Base-by-base conservation (phyloP, 2,113 vertebrate genomes). In the Acanthisitta chloris region DNA sequence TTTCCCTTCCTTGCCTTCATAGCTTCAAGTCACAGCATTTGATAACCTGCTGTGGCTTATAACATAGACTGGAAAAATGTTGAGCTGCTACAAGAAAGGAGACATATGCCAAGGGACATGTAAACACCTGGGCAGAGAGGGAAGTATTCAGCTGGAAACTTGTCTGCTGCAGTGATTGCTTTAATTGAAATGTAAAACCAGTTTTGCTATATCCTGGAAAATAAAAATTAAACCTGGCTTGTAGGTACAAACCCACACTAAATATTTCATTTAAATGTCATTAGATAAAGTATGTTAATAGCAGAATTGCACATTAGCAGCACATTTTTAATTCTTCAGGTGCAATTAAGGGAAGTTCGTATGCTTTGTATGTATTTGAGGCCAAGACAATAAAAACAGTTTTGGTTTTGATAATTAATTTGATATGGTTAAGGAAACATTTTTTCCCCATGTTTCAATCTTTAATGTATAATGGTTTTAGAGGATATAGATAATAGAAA, bases 321-420 rank as follows among this genome's bases (percentile, higher is more conserved):
- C 80, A 85, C 20, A 91, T 43, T 76, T 89, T 65, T 83, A 80
- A 90, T 96, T 93, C 46, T 29, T 94, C 2, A 8, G 86, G 51
- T 80, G 85, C 24, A 72, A 21, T 81, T 80, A 91, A 49, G 29
- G 67, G 73, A 71, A 88, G 66, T 91, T 89, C 28, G 13, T 52
- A 38, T 72, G 25, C 23, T 69, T 78, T 57, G 13, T 43, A 45
- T 49, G 45, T 54, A 38, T 94, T 81, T 58, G 55, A 74, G 20
- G 26, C 42, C 73, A 91, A 93, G 49, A 71, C 64, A 81, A 81
- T 70, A 57, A 82, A 95, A 81, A 11, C 24, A 36, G 33, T 43
- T 81, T 92, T 51, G 45, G 38, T 64, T 66, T 92, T 83, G 92
- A 82, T 91, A 93, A 62, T 77, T 92, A 48, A 89, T 94, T 93